Conservation (phyloP, 2,113 vertebrate species). For the Anoplopoma fimbria region DNA sequence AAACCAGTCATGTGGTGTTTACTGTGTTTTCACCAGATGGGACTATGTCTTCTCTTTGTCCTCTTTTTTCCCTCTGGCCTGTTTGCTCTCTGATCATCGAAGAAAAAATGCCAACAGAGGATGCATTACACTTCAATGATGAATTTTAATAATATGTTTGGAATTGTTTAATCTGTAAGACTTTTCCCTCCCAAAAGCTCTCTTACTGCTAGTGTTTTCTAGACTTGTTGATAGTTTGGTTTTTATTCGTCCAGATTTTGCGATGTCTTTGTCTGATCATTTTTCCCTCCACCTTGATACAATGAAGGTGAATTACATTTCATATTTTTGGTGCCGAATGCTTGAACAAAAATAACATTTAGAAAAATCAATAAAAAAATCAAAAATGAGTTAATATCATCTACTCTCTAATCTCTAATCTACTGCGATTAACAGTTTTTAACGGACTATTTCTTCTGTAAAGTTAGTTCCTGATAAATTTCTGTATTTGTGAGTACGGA, state of each 20-base stretch:
- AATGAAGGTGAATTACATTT: not conserved
- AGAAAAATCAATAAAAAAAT: too few relatives aligned
- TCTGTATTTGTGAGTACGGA: not conserved
- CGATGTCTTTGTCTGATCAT: not conserved
- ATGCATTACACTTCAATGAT: not conserved
- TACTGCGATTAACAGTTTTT: not conserved
- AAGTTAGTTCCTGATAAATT: not conserved
- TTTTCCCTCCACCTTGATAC: not conserved
- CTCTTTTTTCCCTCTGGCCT: not conserved
- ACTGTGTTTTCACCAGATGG: constrained; percentile 8
- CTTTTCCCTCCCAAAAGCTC: not conserved
- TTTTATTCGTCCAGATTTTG: not conserved
- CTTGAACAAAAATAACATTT: not conserved
- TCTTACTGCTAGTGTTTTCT: not conserved
- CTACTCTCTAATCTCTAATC: not conserved
- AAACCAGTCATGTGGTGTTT: not conserved
- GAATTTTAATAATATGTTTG: not conserved
- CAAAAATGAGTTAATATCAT: not conserved
- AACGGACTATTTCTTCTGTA: not conserved
- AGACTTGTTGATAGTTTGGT: not conserved
- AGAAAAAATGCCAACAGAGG: not conserved
- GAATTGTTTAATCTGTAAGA: not conserved
- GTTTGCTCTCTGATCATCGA: not conserved
- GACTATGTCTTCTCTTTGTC: not conserved
- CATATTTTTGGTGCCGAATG: not conserved